A percentile compares a stretch with the other conserved stretches of the same genome.
Conservation (phyloP, 2,113 vertebrate species). For the Cairina moschata region DNA sequence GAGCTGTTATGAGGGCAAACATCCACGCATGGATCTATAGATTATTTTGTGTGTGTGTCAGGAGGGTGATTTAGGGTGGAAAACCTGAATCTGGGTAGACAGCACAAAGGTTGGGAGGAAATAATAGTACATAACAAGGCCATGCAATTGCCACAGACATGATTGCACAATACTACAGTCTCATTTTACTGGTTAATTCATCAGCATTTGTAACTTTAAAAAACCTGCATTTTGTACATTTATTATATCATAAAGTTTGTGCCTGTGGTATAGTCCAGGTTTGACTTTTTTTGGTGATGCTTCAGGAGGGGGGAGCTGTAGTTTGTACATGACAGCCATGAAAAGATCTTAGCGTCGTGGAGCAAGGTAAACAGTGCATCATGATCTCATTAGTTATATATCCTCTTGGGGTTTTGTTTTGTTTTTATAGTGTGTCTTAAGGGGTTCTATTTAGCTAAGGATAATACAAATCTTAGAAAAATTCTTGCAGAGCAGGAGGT, state of each 20-base stretch:
- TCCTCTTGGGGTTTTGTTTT: not conserved
- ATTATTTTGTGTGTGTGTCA: not conserved
- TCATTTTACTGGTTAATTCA: not conserved
- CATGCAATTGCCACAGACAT: not conserved
- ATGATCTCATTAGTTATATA: slow-evolving; percentile 18
- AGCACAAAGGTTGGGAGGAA: not conserved
- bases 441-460: slow-evolving; percentile 41
- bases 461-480: slow-evolving; percentile 20
- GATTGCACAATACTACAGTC: not conserved
- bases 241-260: not conserved
- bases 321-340: not conserved
- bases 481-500: not conserved
- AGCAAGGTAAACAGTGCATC: not conserved
- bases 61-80: not conserved
- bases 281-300: not conserved
- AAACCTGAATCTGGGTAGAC: not conserved
- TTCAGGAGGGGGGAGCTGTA: not conserved
- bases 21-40: not conserved
- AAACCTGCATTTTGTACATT: not conserved
- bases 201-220: not conserved
- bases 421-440: slow-evolving; percentile 1
- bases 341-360: not conserved
- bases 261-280: not conserved
- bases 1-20: not conserved
- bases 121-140: not conserved